phyloP scores from a whole-genome alignment of 2,888 invertebrate species.

The Philonicus albiceps region DNA sequence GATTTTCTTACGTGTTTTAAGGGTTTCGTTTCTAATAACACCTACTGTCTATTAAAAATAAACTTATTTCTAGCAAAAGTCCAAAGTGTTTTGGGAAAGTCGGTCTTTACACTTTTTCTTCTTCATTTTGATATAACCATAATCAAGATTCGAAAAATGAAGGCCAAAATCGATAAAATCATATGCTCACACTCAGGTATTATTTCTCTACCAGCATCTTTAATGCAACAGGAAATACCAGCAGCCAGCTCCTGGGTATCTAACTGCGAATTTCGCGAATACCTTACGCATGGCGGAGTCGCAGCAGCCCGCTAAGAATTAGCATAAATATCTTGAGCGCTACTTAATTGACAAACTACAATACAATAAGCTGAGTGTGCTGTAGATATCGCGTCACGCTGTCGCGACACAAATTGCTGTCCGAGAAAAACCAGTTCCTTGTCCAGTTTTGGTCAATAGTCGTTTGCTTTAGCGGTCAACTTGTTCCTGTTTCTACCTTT shows the following conservation, averaged over 20 bases:
- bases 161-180: background rate
- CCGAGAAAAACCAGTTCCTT: conserved; percentile 26
- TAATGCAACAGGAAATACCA: background rate
- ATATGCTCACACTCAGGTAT: background rate
- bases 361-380: conserved; percentile 2
- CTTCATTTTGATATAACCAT: background rate
- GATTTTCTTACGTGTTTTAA: no score
- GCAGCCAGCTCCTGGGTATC: background rate
- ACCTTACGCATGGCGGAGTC: background rate
- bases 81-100: background rate
- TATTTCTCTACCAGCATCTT: background rate
- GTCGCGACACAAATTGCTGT: conserved; percentile 33
- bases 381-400: conserved; percentile 23
- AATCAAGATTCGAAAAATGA: no score
- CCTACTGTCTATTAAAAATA: no score
- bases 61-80: background rate
- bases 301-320: background rate
- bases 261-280: background rate
- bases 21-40: no score
- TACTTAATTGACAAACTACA: conserved; percentile 1
- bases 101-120: background rate
- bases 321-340: conserved; percentile 15
- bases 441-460: conserved; percentile 35
- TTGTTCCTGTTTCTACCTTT: conserved; percentile 13
- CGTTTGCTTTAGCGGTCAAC: conserved; percentile 31